Conservation (phyloP, 1,140 invertebrate species). For the Caerostris extrusa region DNA sequence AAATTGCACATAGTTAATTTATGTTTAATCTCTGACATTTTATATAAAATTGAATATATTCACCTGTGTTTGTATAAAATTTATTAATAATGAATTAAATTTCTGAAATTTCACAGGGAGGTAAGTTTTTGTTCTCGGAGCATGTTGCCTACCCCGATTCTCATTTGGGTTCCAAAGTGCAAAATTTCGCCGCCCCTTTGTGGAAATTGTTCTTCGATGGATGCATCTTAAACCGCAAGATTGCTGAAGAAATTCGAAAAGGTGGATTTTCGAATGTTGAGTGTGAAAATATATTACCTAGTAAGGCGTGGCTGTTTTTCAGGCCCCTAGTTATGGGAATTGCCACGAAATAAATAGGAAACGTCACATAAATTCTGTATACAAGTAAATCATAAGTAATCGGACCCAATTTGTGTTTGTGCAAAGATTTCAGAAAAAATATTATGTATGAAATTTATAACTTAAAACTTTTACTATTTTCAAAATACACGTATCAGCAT, state of each 20-base stretch:
- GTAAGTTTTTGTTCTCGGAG: neutral
- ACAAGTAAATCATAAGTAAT: no score
- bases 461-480: no score
- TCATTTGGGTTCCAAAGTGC: neutral
- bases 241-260: neutral
- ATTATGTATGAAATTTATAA: no score
- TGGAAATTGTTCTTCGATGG: conserved; percentile 8
- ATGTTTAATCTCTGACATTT: no score
- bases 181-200: neutral
- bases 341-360: conserved; percentile 23
- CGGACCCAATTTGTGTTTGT: no score
- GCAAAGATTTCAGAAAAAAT: no score
- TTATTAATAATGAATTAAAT: no score
- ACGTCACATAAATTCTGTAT: no score
- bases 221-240: neutral
- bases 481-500: no score
- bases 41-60: no score
- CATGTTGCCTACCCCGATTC: neutral
- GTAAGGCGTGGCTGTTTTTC: neutral
- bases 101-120: neutral
- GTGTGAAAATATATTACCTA: neutral
- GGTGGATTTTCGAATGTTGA: neutral
- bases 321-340: neutral
- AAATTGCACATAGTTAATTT: neutral
- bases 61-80: no score